These are phyloP conservation scores for Stegana nigrithorax DNA, from an alignment of 2,888 invertebrate genomes.

Conservation along the genomic window DNA sequence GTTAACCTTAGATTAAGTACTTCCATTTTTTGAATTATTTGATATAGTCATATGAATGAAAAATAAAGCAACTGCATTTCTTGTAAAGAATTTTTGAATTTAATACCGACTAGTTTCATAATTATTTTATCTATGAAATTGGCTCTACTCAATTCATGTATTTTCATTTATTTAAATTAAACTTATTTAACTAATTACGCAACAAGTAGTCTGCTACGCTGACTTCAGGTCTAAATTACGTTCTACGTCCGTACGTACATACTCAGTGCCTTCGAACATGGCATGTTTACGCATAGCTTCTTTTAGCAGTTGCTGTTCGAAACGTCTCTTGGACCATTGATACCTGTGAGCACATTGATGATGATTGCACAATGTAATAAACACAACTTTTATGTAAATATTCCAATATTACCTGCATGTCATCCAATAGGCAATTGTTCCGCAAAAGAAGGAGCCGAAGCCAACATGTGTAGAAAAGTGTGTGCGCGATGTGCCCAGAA, in stretches of 20 bases:
- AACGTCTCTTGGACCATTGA: conserved; percentile 75
- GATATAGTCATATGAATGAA: too few species aligned
- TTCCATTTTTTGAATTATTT: too few species aligned
- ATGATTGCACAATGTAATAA: not conserved
- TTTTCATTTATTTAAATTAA: too few species aligned
- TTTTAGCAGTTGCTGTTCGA: conserved; percentile 75
- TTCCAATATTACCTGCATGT: conserved; percentile 71
- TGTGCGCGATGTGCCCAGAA: conserved; percentile 80
- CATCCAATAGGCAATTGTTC: conserved; percentile 78
- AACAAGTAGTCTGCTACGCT: conserved; percentile 36
- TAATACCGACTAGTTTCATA: too few species aligned
- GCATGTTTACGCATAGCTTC: conserved; percentile 74
- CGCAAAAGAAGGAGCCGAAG: conserved; percentile 74
- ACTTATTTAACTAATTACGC: too few species aligned
- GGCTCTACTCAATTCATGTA: not conserved
- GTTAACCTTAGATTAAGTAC: too few species aligned
- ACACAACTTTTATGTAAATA: not conserved
- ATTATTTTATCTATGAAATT: too few species aligned
- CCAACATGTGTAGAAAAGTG: conserved; percentile 75
- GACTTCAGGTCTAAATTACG: conserved; percentile 52
- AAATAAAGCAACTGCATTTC: too few species aligned
- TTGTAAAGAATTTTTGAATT: too few species aligned
- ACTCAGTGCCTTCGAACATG: conserved; percentile 74
- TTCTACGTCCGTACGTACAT: too few species aligned
- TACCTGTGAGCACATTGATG: conserved; percentile 69